phyloP scores from a whole-genome alignment of 1,140 invertebrate species.

The Euglossa dilemma region DNA sequence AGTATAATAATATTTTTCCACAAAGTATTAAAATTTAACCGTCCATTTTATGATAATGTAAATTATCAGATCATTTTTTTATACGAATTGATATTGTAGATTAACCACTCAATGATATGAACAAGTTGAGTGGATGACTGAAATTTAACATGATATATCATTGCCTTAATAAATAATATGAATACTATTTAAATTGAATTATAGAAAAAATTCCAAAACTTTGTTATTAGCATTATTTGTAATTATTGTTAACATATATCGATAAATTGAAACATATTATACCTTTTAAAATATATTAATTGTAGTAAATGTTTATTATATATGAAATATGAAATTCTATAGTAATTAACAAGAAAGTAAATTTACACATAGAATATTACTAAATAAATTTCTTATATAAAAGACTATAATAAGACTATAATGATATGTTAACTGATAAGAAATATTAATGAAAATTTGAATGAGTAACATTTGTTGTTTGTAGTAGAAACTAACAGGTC shows the following conservation, averaged over 20 bases:
- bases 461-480: neutral
- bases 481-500: neutral
- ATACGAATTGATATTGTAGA: constrained; percentile 34
- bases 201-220: constrained; percentile 13
- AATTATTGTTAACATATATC: constrained; percentile 17
- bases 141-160: constrained; percentile 39
- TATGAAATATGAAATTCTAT: neutral
- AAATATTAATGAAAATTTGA: neutral
- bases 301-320: constrained; percentile 26
- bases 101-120: constrained; percentile 17
- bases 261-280: constrained; percentile 11
- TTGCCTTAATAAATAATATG: constrained; percentile 28
- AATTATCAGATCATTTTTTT: constrained; percentile 25
- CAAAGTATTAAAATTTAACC: constrained; percentile 62
- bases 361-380: neutral
- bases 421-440: neutral
- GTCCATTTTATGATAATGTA: constrained; percentile 54
- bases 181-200: constrained; percentile 31
- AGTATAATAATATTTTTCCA: constrained; percentile 33
- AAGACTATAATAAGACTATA: neutral
- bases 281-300: constrained; percentile 12
- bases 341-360: neutral
- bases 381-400: neutral
- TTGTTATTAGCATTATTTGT: constrained; percentile 40
- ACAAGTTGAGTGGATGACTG: constrained; percentile 50